Percentiles rank a stretch among this genome's conserved stretches.
These are phyloP conservation scores for Bicyclus anynana DNA, from an alignment of 1,140 invertebrate species.

Conservation along the genomic window DNA sequence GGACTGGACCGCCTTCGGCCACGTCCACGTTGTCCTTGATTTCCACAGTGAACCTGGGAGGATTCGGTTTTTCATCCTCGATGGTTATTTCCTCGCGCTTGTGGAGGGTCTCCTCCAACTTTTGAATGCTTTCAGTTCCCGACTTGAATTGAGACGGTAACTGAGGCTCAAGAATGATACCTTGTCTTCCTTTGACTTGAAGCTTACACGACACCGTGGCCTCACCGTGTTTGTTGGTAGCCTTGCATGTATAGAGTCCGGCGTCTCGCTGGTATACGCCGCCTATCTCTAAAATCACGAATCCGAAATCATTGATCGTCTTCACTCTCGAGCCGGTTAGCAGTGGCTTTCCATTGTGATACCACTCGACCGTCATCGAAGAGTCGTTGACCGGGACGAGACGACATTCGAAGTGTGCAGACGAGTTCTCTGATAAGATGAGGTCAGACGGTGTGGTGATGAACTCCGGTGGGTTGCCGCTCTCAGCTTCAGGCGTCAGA, in stretches of 20 bases:
- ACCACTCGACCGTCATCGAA: conserved; percentile 97
- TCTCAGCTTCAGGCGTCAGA: conserved; percentile 86
- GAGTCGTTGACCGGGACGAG: conserved; percentile 94
- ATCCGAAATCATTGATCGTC: conserved; percentile 95
- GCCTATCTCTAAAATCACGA: conserved; percentile 93
- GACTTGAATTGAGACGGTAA: conserved; percentile 90
- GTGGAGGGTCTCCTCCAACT: conserved; percentile 91
- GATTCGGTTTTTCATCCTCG: conserved; percentile 91
- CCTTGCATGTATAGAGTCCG: conserved; percentile 94
- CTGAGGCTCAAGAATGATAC: conserved; percentile 94
- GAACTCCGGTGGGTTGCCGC: conserved; percentile 94
- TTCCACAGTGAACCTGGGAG: conserved; percentile 90
- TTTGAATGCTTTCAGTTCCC: conserved; percentile 93
- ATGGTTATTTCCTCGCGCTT: conserved; percentile 89
- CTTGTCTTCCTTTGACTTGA: conserved; percentile 90
- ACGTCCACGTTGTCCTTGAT: conserved; percentile 90
- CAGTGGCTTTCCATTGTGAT: conserved; percentile 95
- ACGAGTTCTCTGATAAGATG: conserved; percentile 90
- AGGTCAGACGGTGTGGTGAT: conserved; percentile 92
- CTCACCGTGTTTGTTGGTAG: conserved; percentile 93
- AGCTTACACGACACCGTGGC: conserved; percentile 91
- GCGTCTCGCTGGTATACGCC: conserved; percentile 93
- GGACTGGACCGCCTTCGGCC: conserved; percentile 90
- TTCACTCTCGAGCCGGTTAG: conserved; percentile 92
- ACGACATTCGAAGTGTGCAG: conserved; percentile 95